These are phyloP conservation scores for Cactoblastis cactorum DNA, from an alignment of 2,888 invertebrate genomes.

Conservation along the genomic window DNA sequence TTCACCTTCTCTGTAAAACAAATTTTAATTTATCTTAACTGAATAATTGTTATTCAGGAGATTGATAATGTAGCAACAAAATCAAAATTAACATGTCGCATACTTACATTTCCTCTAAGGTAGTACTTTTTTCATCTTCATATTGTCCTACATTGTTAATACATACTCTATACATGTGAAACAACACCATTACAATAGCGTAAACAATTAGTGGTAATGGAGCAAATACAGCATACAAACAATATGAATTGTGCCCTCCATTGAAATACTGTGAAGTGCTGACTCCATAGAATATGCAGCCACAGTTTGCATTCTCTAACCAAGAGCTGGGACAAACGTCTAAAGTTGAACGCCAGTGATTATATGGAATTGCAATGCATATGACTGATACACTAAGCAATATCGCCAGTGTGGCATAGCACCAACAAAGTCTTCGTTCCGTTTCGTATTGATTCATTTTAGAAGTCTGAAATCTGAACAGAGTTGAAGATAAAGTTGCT, in stretches of 20 bases:
- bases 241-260: conserved; percentile 83
- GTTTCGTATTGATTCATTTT: conserved; percentile 65
- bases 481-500: neutral
- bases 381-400: conserved; percentile 57
- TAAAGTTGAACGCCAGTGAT: conserved; percentile 83
- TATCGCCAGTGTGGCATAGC: conserved; percentile 51
- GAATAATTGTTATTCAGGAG: too few species aligned
- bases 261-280: conserved; percentile 81
- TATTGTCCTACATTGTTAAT: conserved; percentile 78
- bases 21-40: neutral
- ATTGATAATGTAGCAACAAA: too few species aligned
- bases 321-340: conserved; percentile 81
- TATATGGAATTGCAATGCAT: conserved; percentile 81
- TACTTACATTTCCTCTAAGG: conserved; percentile 73
- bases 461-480: neutral
- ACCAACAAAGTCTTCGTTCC: conserved; percentile 58
- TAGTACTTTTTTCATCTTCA: conserved; percentile 66
- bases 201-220: conserved; percentile 82
- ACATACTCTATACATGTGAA: conserved; percentile 84
- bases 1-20: conserved; percentile 81
- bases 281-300: conserved; percentile 83
- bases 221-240: conserved; percentile 84
- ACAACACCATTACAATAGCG: conserved; percentile 81
- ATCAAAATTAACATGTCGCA: neutral
- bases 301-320: conserved; percentile 81